phyloP scores from a whole-genome alignment of 2,888 invertebrate genomes.

The Lasioglossum marginatum region DNA sequence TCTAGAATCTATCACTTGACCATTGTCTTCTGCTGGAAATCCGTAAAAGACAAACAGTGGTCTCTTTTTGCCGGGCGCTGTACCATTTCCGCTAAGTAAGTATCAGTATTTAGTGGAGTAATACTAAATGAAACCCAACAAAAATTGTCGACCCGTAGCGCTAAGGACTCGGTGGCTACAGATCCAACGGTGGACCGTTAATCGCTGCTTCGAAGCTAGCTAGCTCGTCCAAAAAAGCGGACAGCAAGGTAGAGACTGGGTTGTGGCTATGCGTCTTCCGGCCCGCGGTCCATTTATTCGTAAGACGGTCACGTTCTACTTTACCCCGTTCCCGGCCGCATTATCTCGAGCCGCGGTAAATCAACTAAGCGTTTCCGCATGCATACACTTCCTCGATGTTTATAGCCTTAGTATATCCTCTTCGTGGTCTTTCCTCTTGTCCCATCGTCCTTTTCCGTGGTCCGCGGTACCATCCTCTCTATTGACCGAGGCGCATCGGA shows the following conservation, averaged over 20 bases:
- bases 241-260: constrained; percentile 7
- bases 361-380: constrained; percentile 47
- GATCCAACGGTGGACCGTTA: constrained; percentile 1
- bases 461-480: not conserved
- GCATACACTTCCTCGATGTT: constrained; percentile 41
- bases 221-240: constrained; percentile 8
- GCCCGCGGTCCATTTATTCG: constrained; percentile 44
- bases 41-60: not conserved
- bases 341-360: constrained; percentile 43
- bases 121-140: not conserved
- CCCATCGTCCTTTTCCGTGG: no score
- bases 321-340: constrained; percentile 24
- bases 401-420: constrained; percentile 31
- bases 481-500: not conserved
- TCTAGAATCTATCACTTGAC: not conserved
- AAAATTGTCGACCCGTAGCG: not conserved
- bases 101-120: not conserved
- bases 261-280: not conserved
- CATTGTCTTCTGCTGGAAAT: not conserved
- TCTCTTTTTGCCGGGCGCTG: not conserved
- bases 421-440: not conserved
- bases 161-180: not conserved
- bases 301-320: constrained; percentile 54
- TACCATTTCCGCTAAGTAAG: constrained; percentile 1
- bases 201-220: constrained; percentile 15